These are phyloP conservation scores for Benthochromis sp. DNA, from an alignment of 2,113 vertebrate species.

Conservation along the genomic window DNA sequence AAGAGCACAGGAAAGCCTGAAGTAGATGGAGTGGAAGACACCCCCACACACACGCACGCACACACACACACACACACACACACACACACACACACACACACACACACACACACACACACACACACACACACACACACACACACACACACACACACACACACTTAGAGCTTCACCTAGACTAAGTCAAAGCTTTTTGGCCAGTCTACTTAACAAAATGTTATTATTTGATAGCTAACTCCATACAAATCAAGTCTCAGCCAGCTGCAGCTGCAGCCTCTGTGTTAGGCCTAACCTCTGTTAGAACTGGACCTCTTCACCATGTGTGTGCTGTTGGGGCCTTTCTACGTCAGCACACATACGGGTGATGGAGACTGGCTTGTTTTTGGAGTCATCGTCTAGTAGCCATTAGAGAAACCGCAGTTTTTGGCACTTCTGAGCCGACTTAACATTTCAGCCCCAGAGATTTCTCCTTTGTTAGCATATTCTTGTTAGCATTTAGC, in stretches of 20 bases:
- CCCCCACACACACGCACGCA: too few relatives aligned
- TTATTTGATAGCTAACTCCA: neutral
- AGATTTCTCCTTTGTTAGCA: neutral
- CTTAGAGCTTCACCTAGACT: neutral
- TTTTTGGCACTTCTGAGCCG: neutral
- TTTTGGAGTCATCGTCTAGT: neutral
- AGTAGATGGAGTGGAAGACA: neutral
- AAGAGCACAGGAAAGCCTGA: conserved; percentile 42
- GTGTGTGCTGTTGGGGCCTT: neutral
- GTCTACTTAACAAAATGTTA: neutral
- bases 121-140: fast-evolving
- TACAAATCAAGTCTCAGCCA: neutral
- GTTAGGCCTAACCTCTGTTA: neutral
- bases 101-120: too few relatives aligned
- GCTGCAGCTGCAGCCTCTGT: neutral
- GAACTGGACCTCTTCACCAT: neutral
- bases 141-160: neutral
- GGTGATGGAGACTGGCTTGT: neutral
- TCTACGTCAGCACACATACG: neutral
- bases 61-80: neutral
- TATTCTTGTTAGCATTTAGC: neutral
- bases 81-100: neutral
- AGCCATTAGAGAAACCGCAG: neutral
- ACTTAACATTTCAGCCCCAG: neutral
- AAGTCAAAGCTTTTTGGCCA: neutral